A percentile compares a stretch with the other conserved stretches of the same genome.
Evolutionary conservation across 2,113 vertebrate genomes (phyloP).

Genomic region (Platycercus adscitus): DNA sequence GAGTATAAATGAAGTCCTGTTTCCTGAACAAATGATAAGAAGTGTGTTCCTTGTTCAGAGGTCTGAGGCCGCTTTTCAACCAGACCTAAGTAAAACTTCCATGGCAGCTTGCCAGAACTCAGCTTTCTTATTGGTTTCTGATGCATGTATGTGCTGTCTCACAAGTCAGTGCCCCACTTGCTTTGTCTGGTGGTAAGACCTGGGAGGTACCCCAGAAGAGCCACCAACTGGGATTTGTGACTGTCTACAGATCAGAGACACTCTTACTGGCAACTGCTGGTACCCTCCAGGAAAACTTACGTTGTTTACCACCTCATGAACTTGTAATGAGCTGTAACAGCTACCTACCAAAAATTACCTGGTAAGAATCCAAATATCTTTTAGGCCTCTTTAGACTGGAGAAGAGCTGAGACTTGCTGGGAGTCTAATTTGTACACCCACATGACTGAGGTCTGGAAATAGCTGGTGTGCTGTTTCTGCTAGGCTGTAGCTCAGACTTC

Average conservation of each 20-base stretch:
- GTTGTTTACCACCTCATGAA: neutral
- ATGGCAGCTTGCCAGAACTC: neutral
- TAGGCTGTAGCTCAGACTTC: neutral
- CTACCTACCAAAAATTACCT: neutral
- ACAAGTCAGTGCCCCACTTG: neutral
- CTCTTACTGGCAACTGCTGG: neutral
- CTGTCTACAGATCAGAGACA: neutral
- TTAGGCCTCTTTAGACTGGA: neutral
- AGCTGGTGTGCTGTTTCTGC: neutral
- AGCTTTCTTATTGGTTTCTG: neutral
- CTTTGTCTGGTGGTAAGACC: neutral
- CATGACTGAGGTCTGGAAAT: neutral
- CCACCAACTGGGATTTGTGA: neutral
- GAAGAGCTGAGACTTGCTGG: neutral
- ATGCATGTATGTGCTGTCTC: neutral
- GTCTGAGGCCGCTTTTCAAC: neutral
- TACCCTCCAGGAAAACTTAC: neutral
- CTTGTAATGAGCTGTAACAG: neutral
- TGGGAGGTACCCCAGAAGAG: neutral
- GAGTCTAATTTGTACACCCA: neutral
- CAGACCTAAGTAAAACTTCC: neutral
- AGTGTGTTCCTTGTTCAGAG: neutral
- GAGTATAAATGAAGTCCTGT: neutral
- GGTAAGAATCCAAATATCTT: neutral
- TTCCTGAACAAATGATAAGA: neutral